Conservation (phyloP, 1,140 invertebrate species). For the Lutraria rhynchaena region DNA sequence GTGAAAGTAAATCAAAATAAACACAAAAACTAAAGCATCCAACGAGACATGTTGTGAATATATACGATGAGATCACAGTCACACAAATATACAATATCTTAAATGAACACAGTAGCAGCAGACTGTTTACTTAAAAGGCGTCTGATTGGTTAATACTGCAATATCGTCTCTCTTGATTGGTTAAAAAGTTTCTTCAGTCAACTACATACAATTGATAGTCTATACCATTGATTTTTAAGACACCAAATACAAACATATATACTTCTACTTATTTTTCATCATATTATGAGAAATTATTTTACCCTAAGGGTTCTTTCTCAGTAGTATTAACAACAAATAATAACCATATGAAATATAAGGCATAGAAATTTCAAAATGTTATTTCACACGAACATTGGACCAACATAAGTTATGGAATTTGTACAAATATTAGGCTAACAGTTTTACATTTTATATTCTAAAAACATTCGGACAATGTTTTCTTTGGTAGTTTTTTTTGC, state of each 20-base stretch:
- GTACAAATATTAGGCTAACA: too few species aligned
- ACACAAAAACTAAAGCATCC: not conserved
- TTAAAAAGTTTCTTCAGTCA: not conserved
- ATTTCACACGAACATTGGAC: too few species aligned
- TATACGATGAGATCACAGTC: constrained; percentile 13
- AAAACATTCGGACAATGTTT: too few species aligned
- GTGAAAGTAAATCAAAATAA: constrained; percentile 5
- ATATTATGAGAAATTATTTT: not conserved
- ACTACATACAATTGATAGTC: constrained; percentile 8
- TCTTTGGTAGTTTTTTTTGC: too few species aligned
- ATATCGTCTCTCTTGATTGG: constrained; percentile 11
- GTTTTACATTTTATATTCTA: too few species aligned
- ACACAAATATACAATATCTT: constrained; percentile 12
- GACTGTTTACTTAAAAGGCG: not conserved
- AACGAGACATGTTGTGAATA: constrained; percentile 6
- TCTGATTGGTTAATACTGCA: constrained; percentile 26
- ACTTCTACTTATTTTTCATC: constrained; percentile 17
- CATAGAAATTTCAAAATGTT: too few species aligned
- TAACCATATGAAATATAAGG: too few species aligned
- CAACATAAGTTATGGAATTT: too few species aligned
- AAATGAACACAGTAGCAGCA: constrained; percentile 20
- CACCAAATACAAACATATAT: not conserved
- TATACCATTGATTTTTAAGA: constrained; percentile 29
- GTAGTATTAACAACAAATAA: too few species aligned
- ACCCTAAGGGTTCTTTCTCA: not conserved